phyloP scores from a whole-genome alignment of 2,113 vertebrate genomes.

The Alces alces region DNA sequence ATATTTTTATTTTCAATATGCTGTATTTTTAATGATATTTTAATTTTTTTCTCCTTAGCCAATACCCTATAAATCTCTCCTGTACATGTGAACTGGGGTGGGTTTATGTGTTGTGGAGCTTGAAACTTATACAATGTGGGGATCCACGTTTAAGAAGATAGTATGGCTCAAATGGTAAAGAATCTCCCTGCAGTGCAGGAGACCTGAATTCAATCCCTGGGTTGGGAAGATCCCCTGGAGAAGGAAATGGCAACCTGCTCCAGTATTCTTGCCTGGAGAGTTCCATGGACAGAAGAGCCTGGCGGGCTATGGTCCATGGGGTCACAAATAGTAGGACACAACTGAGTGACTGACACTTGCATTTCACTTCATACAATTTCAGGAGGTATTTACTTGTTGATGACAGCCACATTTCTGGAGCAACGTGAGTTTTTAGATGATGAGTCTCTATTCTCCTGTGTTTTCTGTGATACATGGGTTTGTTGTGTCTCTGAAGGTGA shows the following conservation, averaged over 20 bases:
- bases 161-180: not conserved
- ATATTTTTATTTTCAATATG: not conserved
- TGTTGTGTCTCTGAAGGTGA: not conserved
- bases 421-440: not conserved
- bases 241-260: not conserved
- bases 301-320: not conserved
- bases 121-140: not conserved
- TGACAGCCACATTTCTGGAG: not conserved
- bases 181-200: not conserved
- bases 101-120: not conserved
- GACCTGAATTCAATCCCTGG: not conserved
- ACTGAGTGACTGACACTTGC: not conserved
- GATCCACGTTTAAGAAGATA: not conserved
- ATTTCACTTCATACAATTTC: not conserved
- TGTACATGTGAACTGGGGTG: not conserved
- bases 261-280: not conserved
- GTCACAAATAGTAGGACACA: not conserved
- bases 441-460: not conserved
- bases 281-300: not conserved
- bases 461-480: not conserved
- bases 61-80: not conserved
- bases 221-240: not conserved
- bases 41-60: not conserved
- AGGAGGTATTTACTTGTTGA: not conserved
- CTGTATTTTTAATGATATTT: not conserved